phyloP scores from a whole-genome alignment of 2,113 vertebrate genomes.

The Vulpes vulpes region DNA sequence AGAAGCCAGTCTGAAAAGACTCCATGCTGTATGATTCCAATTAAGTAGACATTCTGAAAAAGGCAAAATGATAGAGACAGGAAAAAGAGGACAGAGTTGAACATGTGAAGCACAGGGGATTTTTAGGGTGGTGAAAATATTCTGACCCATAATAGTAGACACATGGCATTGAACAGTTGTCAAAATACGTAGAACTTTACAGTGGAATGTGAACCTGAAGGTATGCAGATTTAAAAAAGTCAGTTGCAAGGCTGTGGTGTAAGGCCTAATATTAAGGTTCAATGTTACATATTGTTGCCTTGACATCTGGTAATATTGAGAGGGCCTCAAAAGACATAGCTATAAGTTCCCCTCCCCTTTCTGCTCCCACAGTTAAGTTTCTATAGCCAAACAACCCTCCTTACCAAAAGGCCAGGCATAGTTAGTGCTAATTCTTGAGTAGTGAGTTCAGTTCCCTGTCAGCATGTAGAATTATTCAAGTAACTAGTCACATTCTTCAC shows the following conservation, averaged over 20 bases:
- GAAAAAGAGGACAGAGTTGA: background rate
- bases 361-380: background rate
- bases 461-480: background rate
- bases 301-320: background rate
- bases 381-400: background rate
- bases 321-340: background rate
- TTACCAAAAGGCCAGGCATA: background rate
- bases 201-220: background rate
- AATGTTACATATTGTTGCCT: background rate
- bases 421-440: background rate
- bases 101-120: background rate
- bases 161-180: background rate
- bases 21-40: background rate
- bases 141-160: background rate
- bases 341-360: background rate
- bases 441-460: background rate
- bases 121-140: background rate
- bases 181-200: background rate
- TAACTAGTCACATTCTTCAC: background rate
- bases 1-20: background rate
- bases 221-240: background rate
- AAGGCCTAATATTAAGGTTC: background rate
- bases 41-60: background rate
- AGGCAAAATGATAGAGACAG: background rate
- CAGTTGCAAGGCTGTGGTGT: background rate